Evolutionary conservation across 2,888 invertebrate species (phyloP).

Genomic region (Acleris holmiana): DNA sequence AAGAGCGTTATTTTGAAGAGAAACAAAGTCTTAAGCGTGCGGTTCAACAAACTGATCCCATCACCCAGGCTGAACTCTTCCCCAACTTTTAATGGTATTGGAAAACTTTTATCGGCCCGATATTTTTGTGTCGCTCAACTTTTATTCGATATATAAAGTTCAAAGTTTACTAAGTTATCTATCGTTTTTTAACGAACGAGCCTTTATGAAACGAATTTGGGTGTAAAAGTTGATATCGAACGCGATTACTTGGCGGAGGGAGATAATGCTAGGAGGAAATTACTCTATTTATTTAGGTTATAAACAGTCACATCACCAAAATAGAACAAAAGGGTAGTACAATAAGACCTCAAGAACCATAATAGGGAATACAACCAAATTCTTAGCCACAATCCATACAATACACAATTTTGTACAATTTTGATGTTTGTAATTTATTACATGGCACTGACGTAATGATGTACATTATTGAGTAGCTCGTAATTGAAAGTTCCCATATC

Average conservation of each 20-base stretch:
- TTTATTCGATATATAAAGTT: constrained; percentile 40
- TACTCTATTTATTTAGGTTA: too few species aligned
- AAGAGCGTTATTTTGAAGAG: constrained; percentile 12
- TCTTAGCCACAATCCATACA: too few species aligned
- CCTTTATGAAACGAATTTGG: constrained; percentile 22
- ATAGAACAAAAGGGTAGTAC: too few species aligned
- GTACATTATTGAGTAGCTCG: too few species aligned
- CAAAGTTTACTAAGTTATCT: constrained; percentile 56
- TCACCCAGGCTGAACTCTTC: constrained; percentile 36
- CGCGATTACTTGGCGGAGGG: neutral
- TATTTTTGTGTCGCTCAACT: constrained; percentile 49
- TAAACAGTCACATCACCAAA: too few species aligned
- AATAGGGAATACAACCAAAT: too few species aligned
- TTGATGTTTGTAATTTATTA: too few species aligned
- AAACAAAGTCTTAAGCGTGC: constrained; percentile 14
- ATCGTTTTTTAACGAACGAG: constrained; percentile 55
- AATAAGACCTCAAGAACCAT: too few species aligned
- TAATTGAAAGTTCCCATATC: too few species aligned
- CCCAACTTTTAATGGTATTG: constrained; percentile 60
- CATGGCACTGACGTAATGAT: too few species aligned
- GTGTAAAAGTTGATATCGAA: constrained; percentile 16
- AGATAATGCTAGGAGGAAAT: neutral
- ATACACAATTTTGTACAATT: too few species aligned
- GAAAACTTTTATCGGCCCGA: constrained; percentile 51
- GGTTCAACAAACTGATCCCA: constrained; percentile 10